phyloP scores from a whole-genome alignment of 2,797 vertebrate species.

The Eupleurogrammus muticus region DNA sequence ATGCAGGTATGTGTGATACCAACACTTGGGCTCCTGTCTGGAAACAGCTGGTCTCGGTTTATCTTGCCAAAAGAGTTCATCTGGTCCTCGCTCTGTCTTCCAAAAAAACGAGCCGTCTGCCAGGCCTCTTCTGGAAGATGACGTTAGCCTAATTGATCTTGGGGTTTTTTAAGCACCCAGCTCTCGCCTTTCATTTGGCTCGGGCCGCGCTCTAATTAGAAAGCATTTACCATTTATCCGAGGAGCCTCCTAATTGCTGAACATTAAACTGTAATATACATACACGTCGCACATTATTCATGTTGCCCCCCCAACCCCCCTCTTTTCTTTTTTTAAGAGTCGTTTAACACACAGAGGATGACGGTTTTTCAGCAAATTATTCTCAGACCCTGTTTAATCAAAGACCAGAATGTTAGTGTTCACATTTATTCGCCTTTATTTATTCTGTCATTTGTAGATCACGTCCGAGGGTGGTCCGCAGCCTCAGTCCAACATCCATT shows the following conservation, averaged over 20 bases:
- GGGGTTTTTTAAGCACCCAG: conserved; percentile 40
- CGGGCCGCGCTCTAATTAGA: conserved; percentile 31
- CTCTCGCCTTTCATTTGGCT: conserved; percentile 40
- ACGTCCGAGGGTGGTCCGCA: conserved; percentile 97
- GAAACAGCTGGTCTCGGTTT: conserved; percentile 34
- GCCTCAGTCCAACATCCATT: conserved; percentile 95
- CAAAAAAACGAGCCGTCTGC: conserved; percentile 27
- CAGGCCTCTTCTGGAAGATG: conserved; percentile 37
- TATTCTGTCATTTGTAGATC: conserved; percentile 82
- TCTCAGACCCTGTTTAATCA: conserved; percentile 23
- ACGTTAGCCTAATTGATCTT: conserved; percentile 37
- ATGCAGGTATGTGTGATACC: conserved; percentile 88
- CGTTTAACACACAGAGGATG: conserved; percentile 22
- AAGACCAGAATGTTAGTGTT: conserved; percentile 11
- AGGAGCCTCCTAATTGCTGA: conserved; percentile 30
- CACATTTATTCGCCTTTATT: conserved; percentile 14
- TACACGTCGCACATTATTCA: conserved; percentile 3
- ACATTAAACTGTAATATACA: conserved; percentile 30
- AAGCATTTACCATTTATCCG: conserved; percentile 34
- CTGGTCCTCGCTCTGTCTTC: conserved; percentile 34
- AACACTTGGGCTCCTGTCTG: background rate
- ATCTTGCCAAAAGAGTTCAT: conserved; percentile 39
- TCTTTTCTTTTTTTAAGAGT: conserved; percentile 28
- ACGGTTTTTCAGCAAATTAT: conserved; percentile 33
- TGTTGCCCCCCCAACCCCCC: conserved; percentile 12